Conservation (phyloP, 2,797 vertebrate genomes). For the Gorsachius magnificus region DNA sequence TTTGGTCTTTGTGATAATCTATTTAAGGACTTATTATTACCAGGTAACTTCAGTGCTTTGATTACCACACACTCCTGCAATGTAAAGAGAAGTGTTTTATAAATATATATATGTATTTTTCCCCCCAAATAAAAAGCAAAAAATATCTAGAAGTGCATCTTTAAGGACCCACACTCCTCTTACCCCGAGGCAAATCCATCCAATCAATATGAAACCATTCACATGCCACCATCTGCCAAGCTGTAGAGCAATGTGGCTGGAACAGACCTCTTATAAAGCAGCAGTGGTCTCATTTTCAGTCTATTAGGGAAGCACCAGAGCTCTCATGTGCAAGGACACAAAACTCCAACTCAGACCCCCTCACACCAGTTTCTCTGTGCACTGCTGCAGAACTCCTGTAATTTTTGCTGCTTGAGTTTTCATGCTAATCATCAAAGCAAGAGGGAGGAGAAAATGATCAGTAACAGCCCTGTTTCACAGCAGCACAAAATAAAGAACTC, state of each 20-base stretch:
- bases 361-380: neutral
- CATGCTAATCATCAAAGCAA: conserved; percentile 26
- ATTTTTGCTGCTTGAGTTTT: conserved; percentile 37
- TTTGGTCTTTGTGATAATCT: conserved; percentile 70
- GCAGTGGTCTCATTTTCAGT: conserved; percentile 76
- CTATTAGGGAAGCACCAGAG: conserved; percentile 75
- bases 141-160: conserved; percentile 41
- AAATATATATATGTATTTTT: neutral
- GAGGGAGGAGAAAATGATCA: neutral
- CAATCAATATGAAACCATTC: conserved; percentile 95
- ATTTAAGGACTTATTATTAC: conserved; percentile 67
- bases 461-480: conserved; percentile 16
- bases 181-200: conserved; percentile 85
- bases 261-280: conserved; percentile 78
- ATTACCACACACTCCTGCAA: conserved; percentile 23
- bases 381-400: neutral
- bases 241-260: conserved; percentile 81
- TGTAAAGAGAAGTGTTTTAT: neutral
- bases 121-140: neutral
- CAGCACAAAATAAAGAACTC: conserved; percentile 58
- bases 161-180: conserved; percentile 73
- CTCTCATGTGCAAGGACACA: conserved; percentile 68
- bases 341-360: conserved; percentile 59
- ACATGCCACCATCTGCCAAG: conserved; percentile 91
- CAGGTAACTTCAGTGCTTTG: conserved; percentile 64